Conservation (phyloP, 2,888 invertebrate species). For the Sialis lutaria region DNA sequence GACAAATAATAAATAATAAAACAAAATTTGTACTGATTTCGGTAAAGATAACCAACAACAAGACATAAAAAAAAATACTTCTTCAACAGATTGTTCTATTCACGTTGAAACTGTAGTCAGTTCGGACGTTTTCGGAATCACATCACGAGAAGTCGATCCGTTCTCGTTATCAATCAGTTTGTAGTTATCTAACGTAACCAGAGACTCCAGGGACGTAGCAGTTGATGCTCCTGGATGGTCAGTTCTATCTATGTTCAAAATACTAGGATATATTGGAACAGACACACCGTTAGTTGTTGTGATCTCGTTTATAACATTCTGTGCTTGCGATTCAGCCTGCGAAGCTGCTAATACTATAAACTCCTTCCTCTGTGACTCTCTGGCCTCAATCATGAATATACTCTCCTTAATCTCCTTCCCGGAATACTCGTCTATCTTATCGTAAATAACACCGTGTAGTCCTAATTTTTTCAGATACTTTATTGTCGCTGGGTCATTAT, state of each 20-base stretch:
- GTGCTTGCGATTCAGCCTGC: conserved; percentile 16
- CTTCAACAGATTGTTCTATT: too few relatives aligned
- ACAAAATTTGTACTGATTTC: too few relatives aligned
- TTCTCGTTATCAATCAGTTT: too few relatives aligned
- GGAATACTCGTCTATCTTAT: conserved; percentile 68
- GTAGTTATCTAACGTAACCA: conserved; percentile 16
- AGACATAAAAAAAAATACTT: too few relatives aligned
- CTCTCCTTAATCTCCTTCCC: conserved; percentile 63
- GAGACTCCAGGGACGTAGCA: conserved; percentile 38
- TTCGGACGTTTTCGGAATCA: too few relatives aligned
- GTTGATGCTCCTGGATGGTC: conserved; percentile 25
- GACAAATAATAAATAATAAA: too few relatives aligned
- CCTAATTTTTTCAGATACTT: conserved; percentile 74
- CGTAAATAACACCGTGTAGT: conserved; percentile 91
- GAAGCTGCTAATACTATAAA: conserved; percentile 28
- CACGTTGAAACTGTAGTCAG: too few relatives aligned
- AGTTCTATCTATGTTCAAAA: conserved; percentile 23
- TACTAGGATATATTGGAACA: not conserved
- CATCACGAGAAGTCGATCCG: too few relatives aligned
- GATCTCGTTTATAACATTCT: too few relatives aligned
- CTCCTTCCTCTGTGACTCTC: conserved; percentile 47
- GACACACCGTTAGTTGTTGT: not conserved
- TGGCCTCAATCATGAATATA: conserved; percentile 64
- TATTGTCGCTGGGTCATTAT: conserved; percentile 74
- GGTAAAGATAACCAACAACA: too few relatives aligned